A percentile compares a stretch with the other conserved stretches of the same genome.
phyloP scores from a whole-genome alignment of 30 jellyfish, hydroid and myxozoan genomes.

The Cassiopea xamachana region DNA sequence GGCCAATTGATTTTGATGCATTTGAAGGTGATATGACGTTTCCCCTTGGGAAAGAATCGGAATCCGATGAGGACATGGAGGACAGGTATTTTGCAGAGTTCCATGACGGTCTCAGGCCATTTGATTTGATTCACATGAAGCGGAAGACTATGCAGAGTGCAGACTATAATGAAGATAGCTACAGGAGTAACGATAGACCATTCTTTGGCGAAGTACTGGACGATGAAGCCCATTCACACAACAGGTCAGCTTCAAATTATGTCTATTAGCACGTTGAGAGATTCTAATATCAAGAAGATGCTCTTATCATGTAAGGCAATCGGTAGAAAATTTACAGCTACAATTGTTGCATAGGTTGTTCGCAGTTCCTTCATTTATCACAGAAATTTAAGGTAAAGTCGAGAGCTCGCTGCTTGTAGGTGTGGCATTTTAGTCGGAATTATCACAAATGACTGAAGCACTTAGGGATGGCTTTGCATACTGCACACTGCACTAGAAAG shows the following conservation, averaged over 20 bases:
- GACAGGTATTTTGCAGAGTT: neutral
- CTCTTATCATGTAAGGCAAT: neutral
- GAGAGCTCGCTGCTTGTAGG: too few species aligned
- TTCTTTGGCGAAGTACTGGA: conserved; percentile 23
- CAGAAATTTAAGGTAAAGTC: too few species aligned
- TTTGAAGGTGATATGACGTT: neutral
- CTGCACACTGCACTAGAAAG: too few species aligned
- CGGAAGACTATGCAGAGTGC: neutral
- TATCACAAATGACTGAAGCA: too few species aligned
- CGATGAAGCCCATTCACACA: neutral
- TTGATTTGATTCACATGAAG: conserved; percentile 2
- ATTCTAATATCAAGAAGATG: neutral
- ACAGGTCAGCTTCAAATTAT: conserved; percentile 25
- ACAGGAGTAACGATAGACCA: neutral
- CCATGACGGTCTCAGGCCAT: neutral
- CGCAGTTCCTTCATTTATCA: neutral
- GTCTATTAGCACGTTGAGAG: conserved; percentile 2
- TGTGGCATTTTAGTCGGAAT: too few species aligned
- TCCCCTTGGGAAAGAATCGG: neutral
- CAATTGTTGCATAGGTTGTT: neutral
- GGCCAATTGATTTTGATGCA: neutral
- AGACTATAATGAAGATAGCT: neutral
- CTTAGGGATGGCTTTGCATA: too few species aligned
- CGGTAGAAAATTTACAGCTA: neutral
- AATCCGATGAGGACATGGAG: neutral